These are phyloP conservation scores for Heterodera carotae DNA, from an alignment of 1,140 invertebrate species.

Conservation along the genomic window DNA sequence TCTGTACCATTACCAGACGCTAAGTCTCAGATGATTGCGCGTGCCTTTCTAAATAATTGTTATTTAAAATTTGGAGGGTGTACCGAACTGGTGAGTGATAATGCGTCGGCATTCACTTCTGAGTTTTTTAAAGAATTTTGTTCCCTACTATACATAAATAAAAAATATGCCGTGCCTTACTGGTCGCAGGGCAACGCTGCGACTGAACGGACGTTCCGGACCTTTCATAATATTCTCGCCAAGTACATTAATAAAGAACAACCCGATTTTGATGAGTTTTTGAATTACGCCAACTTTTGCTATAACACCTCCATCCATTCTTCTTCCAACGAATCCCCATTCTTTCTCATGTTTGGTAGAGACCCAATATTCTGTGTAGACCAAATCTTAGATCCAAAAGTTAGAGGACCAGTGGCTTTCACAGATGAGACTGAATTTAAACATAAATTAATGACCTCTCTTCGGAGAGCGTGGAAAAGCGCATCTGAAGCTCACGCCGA, in stretches of 20 bases:
- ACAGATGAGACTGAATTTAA: slow-evolving; percentile 15
- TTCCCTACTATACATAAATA: slow-evolving; percentile 7
- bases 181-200: slow-evolving; percentile 9
- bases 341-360: slow-evolving; percentile 29
- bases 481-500: neutral
- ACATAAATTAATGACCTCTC: slow-evolving; percentile 9
- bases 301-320: slow-evolving; percentile 36
- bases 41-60: slow-evolving; percentile 22
- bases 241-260: slow-evolving; percentile 29
- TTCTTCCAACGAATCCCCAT: slow-evolving; percentile 29
- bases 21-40: slow-evolving; percentile 7
- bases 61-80: slow-evolving; percentile 17
- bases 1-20: slow-evolving; percentile 24
- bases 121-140: slow-evolving; percentile 7
- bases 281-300: slow-evolving; percentile 26
- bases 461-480: slow-evolving; percentile 28
- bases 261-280: slow-evolving; percentile 29
- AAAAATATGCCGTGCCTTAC: slow-evolving; percentile 2
- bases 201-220: slow-evolving; percentile 8
- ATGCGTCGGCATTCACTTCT: slow-evolving; percentile 17
- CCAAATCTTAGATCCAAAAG: slow-evolving; percentile 10
- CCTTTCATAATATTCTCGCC: slow-evolving; percentile 28
- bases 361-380: slow-evolving; percentile 34
- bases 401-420: neutral
- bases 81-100: slow-evolving; percentile 15